Base-by-base conservation (phyloP, 2,888 invertebrate genomes). In the Rambutsinella grinnellia region DNA sequence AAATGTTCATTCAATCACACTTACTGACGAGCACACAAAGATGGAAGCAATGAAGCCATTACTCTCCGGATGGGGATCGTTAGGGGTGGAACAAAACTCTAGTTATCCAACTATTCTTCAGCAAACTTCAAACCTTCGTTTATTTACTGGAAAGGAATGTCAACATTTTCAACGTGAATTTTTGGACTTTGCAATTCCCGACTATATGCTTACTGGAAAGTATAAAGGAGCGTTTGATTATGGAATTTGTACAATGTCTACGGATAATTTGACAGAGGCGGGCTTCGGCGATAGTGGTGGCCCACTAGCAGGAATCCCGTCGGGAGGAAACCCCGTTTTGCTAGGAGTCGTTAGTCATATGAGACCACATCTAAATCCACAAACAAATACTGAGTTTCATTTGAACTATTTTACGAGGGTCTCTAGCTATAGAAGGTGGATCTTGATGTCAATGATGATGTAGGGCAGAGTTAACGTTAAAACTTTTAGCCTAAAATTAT, bases 251-350 rank as follows among this genome's bases (percentile, higher is more conserved):
- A 79, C 74, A 13, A 44, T 67, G 15, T 71, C 77, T 10, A 67
- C 51, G 19, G 61, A 67, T 26, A 51, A 51, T 10, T 46, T 77
- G 8, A 57, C 62, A 17, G 79, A 81, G 60, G 81, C 81, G 21
- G 81, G 81, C 19, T 81, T 60, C 63, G 80, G 80, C 1, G 80
- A 81, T 47, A 74, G 74, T 27, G 79, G 79, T 2, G 81, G 81
- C 17, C 79, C 79, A 3, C 46, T 79, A 1, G 66, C 62, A 5
- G 61, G 62, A 5, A 10, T 56, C 2, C 36, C 60, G 19, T 36
- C 56, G 2, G 44, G n/a, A 5, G 24, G 23, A 28, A n/a, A n/a
- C 28, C 68, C 74, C 17, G 51, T 63, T 47, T 62, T 81, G 1
- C 57, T 78, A 2, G 81, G 81, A 26, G 54, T 81, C 2, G 79